These are phyloP conservation scores for Hypanus sabinus DNA, from an alignment of 2,113 vertebrate species.

Conservation along the genomic window DNA sequence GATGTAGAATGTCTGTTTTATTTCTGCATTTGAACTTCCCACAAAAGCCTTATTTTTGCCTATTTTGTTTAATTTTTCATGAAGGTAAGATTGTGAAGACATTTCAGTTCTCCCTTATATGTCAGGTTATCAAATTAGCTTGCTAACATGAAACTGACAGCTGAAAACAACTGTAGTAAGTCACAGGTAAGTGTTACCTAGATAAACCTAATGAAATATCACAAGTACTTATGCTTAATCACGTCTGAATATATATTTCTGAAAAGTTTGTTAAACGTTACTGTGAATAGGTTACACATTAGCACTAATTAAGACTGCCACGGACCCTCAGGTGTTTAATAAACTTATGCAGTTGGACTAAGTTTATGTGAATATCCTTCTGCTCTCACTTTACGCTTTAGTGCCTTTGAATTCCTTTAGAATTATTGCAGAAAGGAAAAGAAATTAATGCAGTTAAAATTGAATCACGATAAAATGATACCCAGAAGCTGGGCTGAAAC, in stretches of 20 bases:
- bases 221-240: conserved; percentile 32
- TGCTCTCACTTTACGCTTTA: conserved; percentile 32
- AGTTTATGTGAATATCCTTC: conserved; percentile 36
- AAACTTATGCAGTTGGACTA: conserved; percentile 29
- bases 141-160: conserved; percentile 16
- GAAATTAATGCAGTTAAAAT: neutral
- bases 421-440: neutral
- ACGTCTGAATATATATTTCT: neutral
- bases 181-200: conserved; percentile 32
- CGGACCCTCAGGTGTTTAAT: conserved; percentile 34
- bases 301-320: conserved; percentile 32
- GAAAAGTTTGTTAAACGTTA: conserved; percentile 36
- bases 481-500: neutral
- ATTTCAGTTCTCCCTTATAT: neutral
- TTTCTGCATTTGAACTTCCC: neutral
- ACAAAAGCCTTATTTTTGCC: neutral
- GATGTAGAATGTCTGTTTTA: no score
- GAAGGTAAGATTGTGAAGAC: neutral
- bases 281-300: conserved; percentile 34
- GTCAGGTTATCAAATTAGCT: conserved; percentile 17
- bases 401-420: neutral
- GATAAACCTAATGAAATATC: conserved; percentile 35
- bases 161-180: conserved; percentile 26
- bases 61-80: neutral
- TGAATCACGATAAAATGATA: neutral